These are phyloP conservation scores for Agonopterix alstromeriana DNA, from an alignment of 2,888 invertebrate genomes.

Conservation along the genomic window DNA sequence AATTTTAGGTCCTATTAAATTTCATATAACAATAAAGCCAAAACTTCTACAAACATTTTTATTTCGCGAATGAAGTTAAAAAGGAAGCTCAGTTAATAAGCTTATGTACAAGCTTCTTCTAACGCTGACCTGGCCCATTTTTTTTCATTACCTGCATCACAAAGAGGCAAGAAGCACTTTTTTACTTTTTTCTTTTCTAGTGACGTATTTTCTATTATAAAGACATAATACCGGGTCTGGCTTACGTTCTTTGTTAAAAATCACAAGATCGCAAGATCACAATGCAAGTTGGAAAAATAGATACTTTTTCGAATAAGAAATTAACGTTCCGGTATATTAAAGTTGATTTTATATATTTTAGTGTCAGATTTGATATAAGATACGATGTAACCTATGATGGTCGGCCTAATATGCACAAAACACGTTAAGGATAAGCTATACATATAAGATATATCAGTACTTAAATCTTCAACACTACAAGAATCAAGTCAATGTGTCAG, in stretches of 20 bases:
- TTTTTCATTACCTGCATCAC: slow-evolving; percentile 59
- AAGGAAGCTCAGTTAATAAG: slow-evolving; percentile 52
- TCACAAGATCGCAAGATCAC: slow-evolving; percentile 15
- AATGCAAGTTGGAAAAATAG: background rate
- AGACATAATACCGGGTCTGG: slow-evolving; percentile 35
- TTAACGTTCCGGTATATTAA: background rate
- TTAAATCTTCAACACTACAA: too few species aligned
- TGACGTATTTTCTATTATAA: slow-evolving; percentile 40
- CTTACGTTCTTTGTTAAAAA: slow-evolving; percentile 34
- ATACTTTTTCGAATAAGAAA: slow-evolving; percentile 2
- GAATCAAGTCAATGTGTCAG: background rate
- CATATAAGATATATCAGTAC: too few species aligned
- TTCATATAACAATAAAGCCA: too few species aligned
- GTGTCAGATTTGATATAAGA: too few species aligned
- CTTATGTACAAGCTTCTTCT: slow-evolving; percentile 47
- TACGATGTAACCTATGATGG: too few species aligned
- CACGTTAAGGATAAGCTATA: too few species aligned
- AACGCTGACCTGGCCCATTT: slow-evolving; percentile 49
- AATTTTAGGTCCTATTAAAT: too few species aligned
- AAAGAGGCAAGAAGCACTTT: slow-evolving; percentile 41
- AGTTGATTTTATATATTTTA: too few species aligned
- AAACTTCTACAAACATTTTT: slow-evolving; percentile 15
- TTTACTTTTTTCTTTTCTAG: slow-evolving; percentile 37
- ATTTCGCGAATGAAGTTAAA: slow-evolving; percentile 26
- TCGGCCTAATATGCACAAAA: too few species aligned